phyloP scores from a whole-genome alignment of 2,113 vertebrate genomes.

The Willisornis vidua region DNA sequence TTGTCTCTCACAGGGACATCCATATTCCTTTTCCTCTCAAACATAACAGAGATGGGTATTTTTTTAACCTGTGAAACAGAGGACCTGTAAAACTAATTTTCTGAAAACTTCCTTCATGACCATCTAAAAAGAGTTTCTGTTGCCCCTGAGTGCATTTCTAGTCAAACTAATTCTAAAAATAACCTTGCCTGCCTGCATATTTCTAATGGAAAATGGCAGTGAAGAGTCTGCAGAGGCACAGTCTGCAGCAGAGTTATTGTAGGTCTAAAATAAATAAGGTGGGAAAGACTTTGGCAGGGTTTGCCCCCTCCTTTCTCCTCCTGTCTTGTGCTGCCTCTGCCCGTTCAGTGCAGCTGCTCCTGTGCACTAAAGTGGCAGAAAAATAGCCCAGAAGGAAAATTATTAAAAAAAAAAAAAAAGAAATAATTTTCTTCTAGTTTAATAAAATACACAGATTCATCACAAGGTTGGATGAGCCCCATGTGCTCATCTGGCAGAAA shows the following conservation, averaged over 20 bases:
- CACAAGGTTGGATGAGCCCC: neutral
- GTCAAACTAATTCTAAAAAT: neutral
- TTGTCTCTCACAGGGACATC: neutral
- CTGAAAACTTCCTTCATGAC: neutral
- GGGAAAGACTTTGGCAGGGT: neutral
- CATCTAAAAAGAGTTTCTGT: neutral
- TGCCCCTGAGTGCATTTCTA: neutral
- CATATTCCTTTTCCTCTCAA: neutral
- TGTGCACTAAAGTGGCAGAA: neutral
- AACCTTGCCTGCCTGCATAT: neutral
- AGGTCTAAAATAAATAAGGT: neutral
- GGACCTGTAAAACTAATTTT: neutral
- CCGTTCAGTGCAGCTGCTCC: accelerated
- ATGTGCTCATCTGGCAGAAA: neutral
- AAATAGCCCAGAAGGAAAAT: neutral
- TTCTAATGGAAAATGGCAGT: neutral
- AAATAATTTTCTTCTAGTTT: neutral
- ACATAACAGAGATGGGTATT: neutral
- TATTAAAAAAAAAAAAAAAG: accelerated
- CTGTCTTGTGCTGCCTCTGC: neutral
- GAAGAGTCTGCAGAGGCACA: neutral
- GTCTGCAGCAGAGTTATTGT: neutral
- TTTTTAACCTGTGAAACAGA: neutral
- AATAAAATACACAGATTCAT: neutral
- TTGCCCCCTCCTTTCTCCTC: neutral